A percentile compares a stretch with the other conserved stretches of the same genome.
These are phyloP conservation scores for Sphecodes monilicornis DNA, from an alignment of 2,888 invertebrate species.

Conservation along the genomic window DNA sequence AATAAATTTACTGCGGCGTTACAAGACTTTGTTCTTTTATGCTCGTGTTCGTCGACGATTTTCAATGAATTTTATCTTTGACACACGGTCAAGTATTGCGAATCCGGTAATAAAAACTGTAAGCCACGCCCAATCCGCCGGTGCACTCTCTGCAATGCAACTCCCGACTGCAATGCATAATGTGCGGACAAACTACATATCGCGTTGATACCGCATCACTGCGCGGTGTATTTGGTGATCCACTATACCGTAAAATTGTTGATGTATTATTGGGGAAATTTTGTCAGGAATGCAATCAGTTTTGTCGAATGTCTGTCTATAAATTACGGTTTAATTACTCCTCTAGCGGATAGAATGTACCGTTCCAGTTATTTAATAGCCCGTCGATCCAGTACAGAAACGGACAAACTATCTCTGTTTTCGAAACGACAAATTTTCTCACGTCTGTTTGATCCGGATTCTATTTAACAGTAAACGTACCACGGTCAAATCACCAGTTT, in stretches of 20 bases:
- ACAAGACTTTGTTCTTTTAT: not conserved
- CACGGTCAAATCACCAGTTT: no score
- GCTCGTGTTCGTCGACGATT: not conserved
- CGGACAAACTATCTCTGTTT: not conserved
- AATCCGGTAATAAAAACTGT: not conserved
- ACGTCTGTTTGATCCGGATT: not conserved
- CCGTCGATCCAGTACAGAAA: not conserved
- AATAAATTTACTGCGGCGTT: not conserved
- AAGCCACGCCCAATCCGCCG: not conserved
- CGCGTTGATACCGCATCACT: constrained; percentile 23
- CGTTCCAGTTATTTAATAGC: not conserved
- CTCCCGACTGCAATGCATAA: not conserved
- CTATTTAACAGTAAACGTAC: no score
- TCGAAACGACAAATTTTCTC: not conserved
- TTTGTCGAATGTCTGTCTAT: constrained; percentile 3
- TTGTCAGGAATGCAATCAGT: constrained; percentile 11
- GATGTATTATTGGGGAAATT: constrained; percentile 6
- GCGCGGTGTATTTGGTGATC: constrained; percentile 21
- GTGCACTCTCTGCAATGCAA: not conserved
- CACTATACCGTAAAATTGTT: constrained; percentile 5
- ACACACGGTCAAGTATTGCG: not conserved
- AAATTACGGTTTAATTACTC: constrained; percentile 17
- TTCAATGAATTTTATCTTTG: not conserved
- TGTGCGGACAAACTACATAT: constrained; percentile 11
- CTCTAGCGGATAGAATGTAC: not conserved